Evolutionary conservation across 2,113 vertebrate genomes (phyloP), one percentile per base, ranked within the genome.

Genomic region (Anthoscopus minutus): DNA sequence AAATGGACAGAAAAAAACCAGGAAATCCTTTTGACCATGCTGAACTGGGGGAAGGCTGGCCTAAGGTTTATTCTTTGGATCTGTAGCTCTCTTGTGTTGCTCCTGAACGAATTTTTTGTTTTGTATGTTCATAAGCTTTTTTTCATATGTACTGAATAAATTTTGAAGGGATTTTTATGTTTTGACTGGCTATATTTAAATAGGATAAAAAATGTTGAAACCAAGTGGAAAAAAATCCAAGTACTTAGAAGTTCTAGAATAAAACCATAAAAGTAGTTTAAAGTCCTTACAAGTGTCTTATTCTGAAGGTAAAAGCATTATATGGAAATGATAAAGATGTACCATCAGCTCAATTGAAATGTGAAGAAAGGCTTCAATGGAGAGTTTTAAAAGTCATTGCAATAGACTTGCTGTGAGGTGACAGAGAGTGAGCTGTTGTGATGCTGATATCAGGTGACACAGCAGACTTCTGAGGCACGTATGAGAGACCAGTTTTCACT

Each of bases 1-100:
- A 23, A 7, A 45, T 1, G 25, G 31, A 33, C 19, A 79, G 20
- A 14, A 91, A 81, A 66, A 24, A 30, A n/a, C n/a, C 1, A 60
- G 8, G 20, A 70, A 77, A 50, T 45, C 13, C 9, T 42, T 50
- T 66, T 48, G 14, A 9, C 57, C 3, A 6, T 70, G 56, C 17
- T 48, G 33, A 28, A 15, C 25, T 51, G 44, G 7, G 10, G 14
- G 13, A 56, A 5, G 22, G 4, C 0, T 0, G 1, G 3, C 20
- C 37, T 28, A 25, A 73, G 5, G 6, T 23, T 54, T 28, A 6
- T 10, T 37, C 50, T 54, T 22, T 53, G 24, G 4, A 50, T 35
- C 13, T 51, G 28, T 23, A 25, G 10, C 14, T 78, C 4, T 81
- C 33, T 64, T 60, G 11, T 47, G 13, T 23, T 65, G 2, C 19